Base-by-base conservation (phyloP, 2,888 invertebrate species). In the Drosophila formosana region DNA sequence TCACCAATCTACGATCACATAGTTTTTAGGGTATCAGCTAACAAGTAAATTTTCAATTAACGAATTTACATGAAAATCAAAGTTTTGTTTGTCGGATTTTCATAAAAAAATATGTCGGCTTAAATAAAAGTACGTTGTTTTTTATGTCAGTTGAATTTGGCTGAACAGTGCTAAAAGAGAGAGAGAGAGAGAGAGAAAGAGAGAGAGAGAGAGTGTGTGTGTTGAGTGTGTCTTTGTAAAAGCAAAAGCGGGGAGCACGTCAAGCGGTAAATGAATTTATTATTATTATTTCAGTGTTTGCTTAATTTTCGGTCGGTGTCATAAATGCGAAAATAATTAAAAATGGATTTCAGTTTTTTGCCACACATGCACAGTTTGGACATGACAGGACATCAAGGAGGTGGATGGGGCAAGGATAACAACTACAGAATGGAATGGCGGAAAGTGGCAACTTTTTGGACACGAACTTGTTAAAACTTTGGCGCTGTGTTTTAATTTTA, bases 261-360 rank as follows among this genome's bases (percentile, higher is more conserved):
- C 72, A 62, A 62, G 56, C 37, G 73, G 43, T 41, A 72, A 72
- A 72, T 66, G 57, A 61, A 75, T 66, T 66, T 46, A 57, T 58
- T 66, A 60, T 72, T 51, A 65, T 70, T 64, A 41, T 32, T 58
- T 52, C 45, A n/a, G 37, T 55, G 47, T 45, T 58, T 64, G 60
- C 46, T 72, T 46, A 45, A 64, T 32, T 56, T 69, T 65, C 32
- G 60, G 28, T 50, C 57, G 55, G 60, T 74, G 77, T 67, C 77
- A 58, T 67, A 80, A 75, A 67, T 65, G 63, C 68, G 65, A 67
- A 73, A 78, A 78, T 78, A 80, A 80, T 80, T 80, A 80, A 80
- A 80, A 78, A 72, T 72, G 78, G 72, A 78, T 80, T 78, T 67
- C 39, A 56, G 52, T 69, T 67, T 64, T 61, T 32, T 74, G 70